Base-by-base conservation (phyloP, 2,797 vertebrate species). In the Typhlichthys subterraneus region DNA sequence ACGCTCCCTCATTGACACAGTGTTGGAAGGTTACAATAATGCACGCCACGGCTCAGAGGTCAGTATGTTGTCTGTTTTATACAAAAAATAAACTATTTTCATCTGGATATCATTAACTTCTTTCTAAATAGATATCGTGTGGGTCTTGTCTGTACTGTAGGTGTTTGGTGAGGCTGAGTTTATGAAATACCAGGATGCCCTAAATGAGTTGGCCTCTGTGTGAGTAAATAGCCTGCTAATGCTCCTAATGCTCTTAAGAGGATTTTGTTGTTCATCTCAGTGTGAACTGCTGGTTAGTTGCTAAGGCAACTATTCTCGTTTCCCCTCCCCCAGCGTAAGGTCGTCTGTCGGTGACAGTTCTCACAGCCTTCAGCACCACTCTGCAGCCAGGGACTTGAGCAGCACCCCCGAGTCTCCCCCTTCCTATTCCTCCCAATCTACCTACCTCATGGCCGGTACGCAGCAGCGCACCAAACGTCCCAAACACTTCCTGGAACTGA, bases 401-500 rank as follows among this genome's bases (percentile, higher is more conserved):
- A 84, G 87, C 58, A 92, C 86, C 0, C 87, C 93, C 0, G 95
- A 95, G 63, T 74, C 85, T 1, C 58, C 87, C 19, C 77, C 90
- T n/a, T 82, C 81, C 3, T 69, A 87, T 46, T 93, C 94, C 50
- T 95, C 96, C 85, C 96, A 97, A 74, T 95, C 94, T 81, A 96
- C 95, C 61, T 96, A 97, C 90, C 93, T 98, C 81, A 82, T 77
- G 49, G 94, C 94, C 5, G 90, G 94, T 48, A 90, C 93, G 58
- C 94, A 87, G 83, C 96, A 96, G 88, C 94, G 95, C 86, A 98
- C 93, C 90, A 98, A 97, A 88, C 93, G 94, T 65, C 92, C 96
- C 84, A 96, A 98, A 75, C 92, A 96, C 86, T 96, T 99, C 78
- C 89, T 99, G 65, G 97, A 99, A 85, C 90, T 98, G 66, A 99